A percentile compares a stretch with the other conserved stretches of the same genome.
These are phyloP conservation scores for Ooceraea biroi DNA, from an alignment of 1,140 invertebrate genomes.

Conservation along the genomic window DNA sequence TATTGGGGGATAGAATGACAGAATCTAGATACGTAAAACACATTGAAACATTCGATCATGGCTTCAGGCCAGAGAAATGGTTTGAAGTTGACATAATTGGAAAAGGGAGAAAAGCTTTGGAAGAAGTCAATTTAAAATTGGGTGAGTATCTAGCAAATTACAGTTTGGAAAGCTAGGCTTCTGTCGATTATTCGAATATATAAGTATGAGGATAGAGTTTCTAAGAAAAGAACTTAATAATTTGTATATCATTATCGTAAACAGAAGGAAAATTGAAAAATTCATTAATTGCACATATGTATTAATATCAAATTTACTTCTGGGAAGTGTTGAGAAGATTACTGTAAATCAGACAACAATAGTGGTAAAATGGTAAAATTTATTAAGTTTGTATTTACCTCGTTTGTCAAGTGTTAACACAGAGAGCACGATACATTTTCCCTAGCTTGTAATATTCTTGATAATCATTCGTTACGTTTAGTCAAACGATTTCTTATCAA, in stretches of 20 bases:
- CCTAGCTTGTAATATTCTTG: no score
- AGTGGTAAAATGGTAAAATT: no score
- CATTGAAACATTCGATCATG: slow-evolving; percentile 90
- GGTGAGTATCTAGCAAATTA: slow-evolving; percentile 85
- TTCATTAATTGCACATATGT: not conserved
- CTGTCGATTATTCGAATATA: not conserved
- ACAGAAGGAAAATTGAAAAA: not conserved
- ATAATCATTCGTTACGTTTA: no score
- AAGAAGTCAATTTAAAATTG: slow-evolving; percentile 93
- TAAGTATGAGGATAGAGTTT: not conserved
- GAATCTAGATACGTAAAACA: slow-evolving; percentile 92
- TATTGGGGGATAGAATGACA: slow-evolving; percentile 94
- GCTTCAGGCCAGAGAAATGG: slow-evolving; percentile 92
- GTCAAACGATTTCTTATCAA: no score
- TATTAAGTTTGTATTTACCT: no score
- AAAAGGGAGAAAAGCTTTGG: slow-evolving; percentile 92
- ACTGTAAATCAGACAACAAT: not conserved
- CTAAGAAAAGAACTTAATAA: slow-evolving; percentile 22
- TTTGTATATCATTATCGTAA: not conserved
- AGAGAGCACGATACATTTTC: no score
- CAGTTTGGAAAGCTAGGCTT: not conserved
- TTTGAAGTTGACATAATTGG: slow-evolving; percentile 93
- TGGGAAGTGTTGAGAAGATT: slow-evolving; percentile 25
- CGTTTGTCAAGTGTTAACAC: no score
- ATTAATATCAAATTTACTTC: slow-evolving; percentile 7